Evolutionary conservation across 2,888 invertebrate genomes (phyloP).

Genomic region (Hypena proboscidalis): DNA sequence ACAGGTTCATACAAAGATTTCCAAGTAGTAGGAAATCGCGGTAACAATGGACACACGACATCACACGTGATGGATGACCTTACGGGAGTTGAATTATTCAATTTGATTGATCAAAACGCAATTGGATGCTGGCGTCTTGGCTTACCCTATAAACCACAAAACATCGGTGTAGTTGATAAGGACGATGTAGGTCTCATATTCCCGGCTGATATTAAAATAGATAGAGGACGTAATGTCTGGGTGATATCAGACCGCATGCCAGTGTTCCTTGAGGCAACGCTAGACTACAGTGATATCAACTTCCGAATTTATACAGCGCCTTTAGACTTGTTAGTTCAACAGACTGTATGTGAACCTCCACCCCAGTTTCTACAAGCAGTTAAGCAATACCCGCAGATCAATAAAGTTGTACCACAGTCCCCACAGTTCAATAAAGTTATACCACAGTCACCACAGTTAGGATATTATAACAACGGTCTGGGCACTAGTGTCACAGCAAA

Average conservation of each 20-base stretch:
- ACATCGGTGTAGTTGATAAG: constrained; percentile 89
- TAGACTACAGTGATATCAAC: constrained; percentile 91
- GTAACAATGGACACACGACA: constrained; percentile 89
- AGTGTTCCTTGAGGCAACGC: constrained; percentile 88
- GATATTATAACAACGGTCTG: constrained; percentile 14
- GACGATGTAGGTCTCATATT: constrained; percentile 92
- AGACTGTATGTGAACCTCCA: constrained; percentile 89
- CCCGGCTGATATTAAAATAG: constrained; percentile 92
- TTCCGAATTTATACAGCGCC: constrained; percentile 91
- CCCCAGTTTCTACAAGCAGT: constrained; percentile 16
- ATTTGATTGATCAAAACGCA: constrained; percentile 92
- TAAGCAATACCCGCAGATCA: constrained; percentile 16
- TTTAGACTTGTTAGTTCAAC: constrained; percentile 87
- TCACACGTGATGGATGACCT: constrained; percentile 89
- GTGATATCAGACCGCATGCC: constrained; percentile 94
- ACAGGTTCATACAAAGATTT: constrained; percentile 90
- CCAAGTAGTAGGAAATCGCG: constrained; percentile 87
- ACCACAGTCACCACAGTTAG: constrained; percentile 15
- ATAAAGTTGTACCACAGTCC: constrained; percentile 28
- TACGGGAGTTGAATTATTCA: constrained; percentile 90
- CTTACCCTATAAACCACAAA: constrained; percentile 87
- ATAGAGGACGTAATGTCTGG: constrained; percentile 90
- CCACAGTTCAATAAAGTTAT: constrained; percentile 17
- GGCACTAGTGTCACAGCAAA: constrained; percentile 24
- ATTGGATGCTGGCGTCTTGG: constrained; percentile 93